These are phyloP conservation scores for Onchidella celtica DNA, from an alignment of 2,888 invertebrate species.

Conservation along the genomic window DNA sequence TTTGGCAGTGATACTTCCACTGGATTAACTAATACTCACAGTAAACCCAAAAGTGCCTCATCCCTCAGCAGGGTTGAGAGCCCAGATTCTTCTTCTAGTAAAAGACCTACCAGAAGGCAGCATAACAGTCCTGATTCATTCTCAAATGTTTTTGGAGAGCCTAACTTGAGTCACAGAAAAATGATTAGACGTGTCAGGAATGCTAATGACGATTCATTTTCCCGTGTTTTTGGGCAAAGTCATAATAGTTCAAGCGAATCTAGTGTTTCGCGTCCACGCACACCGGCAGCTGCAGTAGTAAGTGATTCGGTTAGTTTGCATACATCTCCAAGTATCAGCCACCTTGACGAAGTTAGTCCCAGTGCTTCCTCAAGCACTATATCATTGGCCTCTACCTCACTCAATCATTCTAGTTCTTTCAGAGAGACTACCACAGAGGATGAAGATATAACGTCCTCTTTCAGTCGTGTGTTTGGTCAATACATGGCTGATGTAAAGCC, in stretches of 20 bases:
- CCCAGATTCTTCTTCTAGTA: not conserved
- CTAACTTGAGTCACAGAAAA: not conserved
- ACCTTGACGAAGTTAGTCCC: not conserved
- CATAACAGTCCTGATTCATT: slow-evolving; percentile 2
- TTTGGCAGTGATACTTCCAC: slow-evolving; percentile 45
- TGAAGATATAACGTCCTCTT: not conserved
- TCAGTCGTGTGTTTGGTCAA: slow-evolving; percentile 13
- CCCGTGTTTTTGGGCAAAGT: slow-evolving; percentile 31
- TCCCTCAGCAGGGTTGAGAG: not conserved
- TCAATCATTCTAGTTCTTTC: slow-evolving; percentile 13
- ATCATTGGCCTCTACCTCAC: not conserved
- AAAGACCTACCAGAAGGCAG: not conserved
- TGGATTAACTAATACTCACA: not conserved
- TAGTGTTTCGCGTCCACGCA: too few species aligned
- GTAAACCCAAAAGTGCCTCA: not conserved
- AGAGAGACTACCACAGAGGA: not conserved
- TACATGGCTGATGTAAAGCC: not conserved
- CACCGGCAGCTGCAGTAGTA: too few species aligned
- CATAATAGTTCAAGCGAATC: not conserved
- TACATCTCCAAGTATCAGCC: not conserved
- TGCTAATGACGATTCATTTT: slow-evolving; percentile 41
- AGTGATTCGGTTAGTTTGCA: too few species aligned
- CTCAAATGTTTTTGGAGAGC: slow-evolving; percentile 34
- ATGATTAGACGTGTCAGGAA: not conserved
- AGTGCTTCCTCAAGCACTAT: not conserved